Conservation (phyloP, 1,140 invertebrate genomes). For the Sycophaga agraensis region DNA sequence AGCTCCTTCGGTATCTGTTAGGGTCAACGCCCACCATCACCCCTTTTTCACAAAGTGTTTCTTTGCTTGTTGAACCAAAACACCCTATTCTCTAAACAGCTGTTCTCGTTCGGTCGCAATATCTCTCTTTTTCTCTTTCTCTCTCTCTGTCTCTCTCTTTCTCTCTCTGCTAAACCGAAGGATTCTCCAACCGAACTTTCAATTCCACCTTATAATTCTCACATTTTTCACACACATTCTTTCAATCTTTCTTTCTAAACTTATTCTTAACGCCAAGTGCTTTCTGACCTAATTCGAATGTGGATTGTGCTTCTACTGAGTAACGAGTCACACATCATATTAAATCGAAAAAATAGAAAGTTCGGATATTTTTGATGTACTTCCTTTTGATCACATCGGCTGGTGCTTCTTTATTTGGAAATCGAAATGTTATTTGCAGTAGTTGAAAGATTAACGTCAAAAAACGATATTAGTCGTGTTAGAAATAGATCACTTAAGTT, state of each 20-base stretch:
- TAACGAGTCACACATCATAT: constrained; percentile 14
- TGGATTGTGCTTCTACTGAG: constrained; percentile 15
- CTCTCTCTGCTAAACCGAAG: too few species aligned
- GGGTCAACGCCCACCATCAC: constrained; percentile 55
- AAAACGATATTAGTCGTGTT: constrained; percentile 20
- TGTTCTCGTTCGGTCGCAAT: too few species aligned
- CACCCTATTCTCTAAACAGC: too few species aligned
- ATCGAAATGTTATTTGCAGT: neutral
- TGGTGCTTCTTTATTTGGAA: constrained; percentile 5
- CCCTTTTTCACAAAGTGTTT: constrained; percentile 44
- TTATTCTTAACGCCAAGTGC: too few species aligned
- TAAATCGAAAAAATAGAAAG: neutral
- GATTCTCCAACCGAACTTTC: too few species aligned
- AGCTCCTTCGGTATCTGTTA: constrained; percentile 65
- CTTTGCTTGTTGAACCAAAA: too few species aligned
- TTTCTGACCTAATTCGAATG: constrained; percentile 3
- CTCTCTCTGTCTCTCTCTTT: too few species aligned
- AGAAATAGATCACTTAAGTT: neutral
- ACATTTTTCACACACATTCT: constrained; percentile 19
- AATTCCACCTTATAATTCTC: too few species aligned
- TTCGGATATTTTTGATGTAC: neutral
- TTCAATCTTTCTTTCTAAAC: constrained; percentile 15
- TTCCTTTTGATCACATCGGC: neutral
- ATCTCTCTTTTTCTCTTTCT: constrained; percentile 8
- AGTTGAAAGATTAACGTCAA: neutral